Evolutionary conservation across 2,888 invertebrate genomes (phyloP).

Genomic region (Selenia dentaria): DNA sequence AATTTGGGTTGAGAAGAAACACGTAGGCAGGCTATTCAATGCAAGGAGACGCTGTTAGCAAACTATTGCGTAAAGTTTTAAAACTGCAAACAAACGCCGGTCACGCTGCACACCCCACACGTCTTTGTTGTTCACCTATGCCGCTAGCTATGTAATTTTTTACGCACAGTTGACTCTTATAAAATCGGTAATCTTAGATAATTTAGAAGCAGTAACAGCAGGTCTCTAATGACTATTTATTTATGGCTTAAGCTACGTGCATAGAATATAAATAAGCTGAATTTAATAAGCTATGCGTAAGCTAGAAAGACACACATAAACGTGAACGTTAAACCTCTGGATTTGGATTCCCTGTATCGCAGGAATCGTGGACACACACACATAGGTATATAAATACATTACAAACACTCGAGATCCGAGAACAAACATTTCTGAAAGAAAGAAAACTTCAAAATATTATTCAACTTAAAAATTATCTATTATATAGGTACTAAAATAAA

Average conservation of each 20-base stretch:
- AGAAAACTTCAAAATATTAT: no score
- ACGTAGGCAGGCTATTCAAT: not conserved
- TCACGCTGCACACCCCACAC: conserved; percentile 44
- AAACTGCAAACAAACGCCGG: conserved; percentile 27
- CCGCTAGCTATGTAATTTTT: conserved; percentile 43
- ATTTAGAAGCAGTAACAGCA: conserved; percentile 21
- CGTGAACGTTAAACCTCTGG: no score
- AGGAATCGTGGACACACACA: no score
- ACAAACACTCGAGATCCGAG: no score
- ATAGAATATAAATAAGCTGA: conserved; percentile 9
- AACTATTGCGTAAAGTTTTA: conserved; percentile 30
- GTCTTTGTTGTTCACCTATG: conserved; percentile 25
- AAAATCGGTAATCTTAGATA: conserved; percentile 34
- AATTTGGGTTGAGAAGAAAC: no score
- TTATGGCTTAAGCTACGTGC: conserved; percentile 4
- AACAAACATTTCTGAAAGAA: no score
- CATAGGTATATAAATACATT: no score
- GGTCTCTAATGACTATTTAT: conserved; percentile 16
- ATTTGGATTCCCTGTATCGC: no score
- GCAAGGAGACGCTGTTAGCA: conserved; percentile 9
- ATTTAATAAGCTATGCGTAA: not conserved
- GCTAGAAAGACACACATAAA: no score
- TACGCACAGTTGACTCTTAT: conserved; percentile 44
- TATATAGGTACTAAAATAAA: no score
- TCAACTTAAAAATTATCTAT: no score